A percentile compares a stretch with the other conserved stretches of the same genome.
Evolutionary conservation across 1,140 invertebrate species (phyloP).

Genomic region (Brachionus rubens): DNA sequence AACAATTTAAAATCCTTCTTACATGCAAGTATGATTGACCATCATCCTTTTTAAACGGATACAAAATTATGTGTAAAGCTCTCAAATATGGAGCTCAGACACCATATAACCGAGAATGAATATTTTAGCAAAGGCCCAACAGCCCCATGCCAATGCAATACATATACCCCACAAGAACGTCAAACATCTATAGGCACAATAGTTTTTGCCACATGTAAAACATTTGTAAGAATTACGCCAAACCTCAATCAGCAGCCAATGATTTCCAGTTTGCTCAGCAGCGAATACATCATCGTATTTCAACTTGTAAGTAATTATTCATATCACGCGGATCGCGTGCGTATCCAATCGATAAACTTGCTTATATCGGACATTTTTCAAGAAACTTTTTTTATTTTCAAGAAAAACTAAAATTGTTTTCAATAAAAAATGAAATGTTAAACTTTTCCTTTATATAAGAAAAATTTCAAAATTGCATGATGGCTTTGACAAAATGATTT

Average conservation of each 20-base stretch:
- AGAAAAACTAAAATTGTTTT: background rate
- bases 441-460: background rate
- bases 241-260: background rate
- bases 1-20: background rate
- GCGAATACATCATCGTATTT: conserved; percentile 40
- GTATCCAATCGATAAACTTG: conserved; percentile 1
- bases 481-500: background rate
- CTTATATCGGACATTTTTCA: conserved; percentile 1
- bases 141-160: conserved; percentile 31
- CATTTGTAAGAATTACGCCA: conserved; percentile 40
- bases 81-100: conserved; percentile 2
- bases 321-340: conserved; percentile 34
- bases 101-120: conserved; percentile 41
- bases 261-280: conserved; percentile 18
- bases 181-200: conserved; percentile 29
- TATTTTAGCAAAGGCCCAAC: conserved; percentile 21
- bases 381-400: background rate
- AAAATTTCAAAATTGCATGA: background rate
- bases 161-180: conserved; percentile 36
- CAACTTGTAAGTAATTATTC: conserved; percentile 40
- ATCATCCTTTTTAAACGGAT: conserved; percentile 9
- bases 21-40: conserved; percentile 19
- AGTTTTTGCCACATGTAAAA: conserved; percentile 36
- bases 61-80: conserved; percentile 4
- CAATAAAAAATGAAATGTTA: background rate